Percentiles rank a stretch among this genome's conserved stretches.
Evolutionary conservation across 2,888 invertebrate genomes (phyloP).

Genomic region (Polydrusus pterygomalis): DNA sequence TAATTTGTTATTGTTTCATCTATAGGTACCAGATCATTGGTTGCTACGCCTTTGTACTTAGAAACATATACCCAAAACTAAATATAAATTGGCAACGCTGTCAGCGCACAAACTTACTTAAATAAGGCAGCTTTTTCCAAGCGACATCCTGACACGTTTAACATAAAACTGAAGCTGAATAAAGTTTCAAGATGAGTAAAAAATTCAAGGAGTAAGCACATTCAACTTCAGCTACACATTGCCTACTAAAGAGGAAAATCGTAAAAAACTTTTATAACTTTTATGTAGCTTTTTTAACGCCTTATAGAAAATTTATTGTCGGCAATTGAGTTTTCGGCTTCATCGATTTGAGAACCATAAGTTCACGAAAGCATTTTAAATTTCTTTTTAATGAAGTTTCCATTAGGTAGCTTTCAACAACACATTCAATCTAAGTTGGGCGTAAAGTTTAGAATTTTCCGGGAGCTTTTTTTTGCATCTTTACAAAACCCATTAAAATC

Average conservation of each 20-base stretch:
- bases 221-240: conserved; percentile 1
- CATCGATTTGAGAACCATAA: conserved; percentile 1
- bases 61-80: no score
- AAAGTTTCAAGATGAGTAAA: not conserved
- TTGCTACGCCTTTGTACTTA: no score
- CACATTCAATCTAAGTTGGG: conserved; percentile 2
- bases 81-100: no score
- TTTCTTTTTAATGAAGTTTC: conserved; percentile 31
- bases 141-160: not conserved
- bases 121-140: no score
- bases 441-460: conserved; percentile 1
- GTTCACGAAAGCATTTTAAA: conserved; percentile 36
- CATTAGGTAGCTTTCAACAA: conserved; percentile 21
- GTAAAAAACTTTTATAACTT: conserved; percentile 22
- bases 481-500: not conserved
- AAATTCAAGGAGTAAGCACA: not conserved
- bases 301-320: conserved; percentile 22
- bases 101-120: no score
- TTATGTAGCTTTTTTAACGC: conserved; percentile 17
- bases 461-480: not conserved
- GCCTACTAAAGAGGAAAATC: not conserved
- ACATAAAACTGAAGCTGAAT: not conserved
- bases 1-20: no score
- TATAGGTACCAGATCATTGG: no score
- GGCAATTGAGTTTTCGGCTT: conserved; percentile 9